Evolutionary conservation across 2,797 vertebrate genomes (phyloP).

Genomic region (Siniperca undulata): DNA sequence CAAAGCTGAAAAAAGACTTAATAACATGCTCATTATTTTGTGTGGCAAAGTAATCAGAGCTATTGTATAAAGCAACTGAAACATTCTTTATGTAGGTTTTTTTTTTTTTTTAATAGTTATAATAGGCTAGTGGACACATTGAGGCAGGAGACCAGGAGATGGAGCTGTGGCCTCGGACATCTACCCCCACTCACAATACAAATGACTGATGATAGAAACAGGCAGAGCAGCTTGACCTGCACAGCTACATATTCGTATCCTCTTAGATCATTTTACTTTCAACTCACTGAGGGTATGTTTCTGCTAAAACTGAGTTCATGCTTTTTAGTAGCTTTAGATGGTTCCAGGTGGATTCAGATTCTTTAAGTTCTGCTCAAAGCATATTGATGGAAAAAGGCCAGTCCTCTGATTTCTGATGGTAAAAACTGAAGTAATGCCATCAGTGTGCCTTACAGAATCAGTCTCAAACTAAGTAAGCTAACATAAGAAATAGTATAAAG

Average conservation of each 20-base stretch:
- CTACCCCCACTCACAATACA: constrained; percentile 12
- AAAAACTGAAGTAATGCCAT: background rate
- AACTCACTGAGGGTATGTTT: constrained; percentile 33
- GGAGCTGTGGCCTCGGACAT: constrained; percentile 79
- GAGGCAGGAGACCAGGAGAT: constrained; percentile 76
- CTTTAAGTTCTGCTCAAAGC: constrained; percentile 30
- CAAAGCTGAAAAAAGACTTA: constrained; percentile 19
- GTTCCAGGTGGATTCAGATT: constrained; percentile 39
- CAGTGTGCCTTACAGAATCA: background rate
- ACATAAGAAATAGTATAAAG: background rate
- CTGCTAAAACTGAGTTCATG: constrained; percentile 41
- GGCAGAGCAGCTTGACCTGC: constrained; percentile 43
- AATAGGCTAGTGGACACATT: constrained; percentile 25
- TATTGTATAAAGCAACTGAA: constrained; percentile 9
- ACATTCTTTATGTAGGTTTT: background rate
- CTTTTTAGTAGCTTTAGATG: constrained; percentile 42
- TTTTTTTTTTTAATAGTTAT: constrained; percentile 1
- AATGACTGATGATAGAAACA: constrained; percentile 35
- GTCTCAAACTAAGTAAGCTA: constrained; percentile 10
- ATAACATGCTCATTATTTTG: constrained; percentile 18
- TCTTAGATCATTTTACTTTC: constrained; percentile 39
- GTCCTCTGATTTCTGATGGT: constrained; percentile 25
- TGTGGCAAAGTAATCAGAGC: constrained; percentile 24
- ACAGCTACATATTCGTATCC: constrained; percentile 46
- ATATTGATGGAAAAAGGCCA: constrained; percentile 9